A percentile compares a stretch with the other conserved stretches of the same genome.
Evolutionary conservation across 1,140 invertebrate genomes (phyloP).

Genomic region (Phortica variegata): DNA sequence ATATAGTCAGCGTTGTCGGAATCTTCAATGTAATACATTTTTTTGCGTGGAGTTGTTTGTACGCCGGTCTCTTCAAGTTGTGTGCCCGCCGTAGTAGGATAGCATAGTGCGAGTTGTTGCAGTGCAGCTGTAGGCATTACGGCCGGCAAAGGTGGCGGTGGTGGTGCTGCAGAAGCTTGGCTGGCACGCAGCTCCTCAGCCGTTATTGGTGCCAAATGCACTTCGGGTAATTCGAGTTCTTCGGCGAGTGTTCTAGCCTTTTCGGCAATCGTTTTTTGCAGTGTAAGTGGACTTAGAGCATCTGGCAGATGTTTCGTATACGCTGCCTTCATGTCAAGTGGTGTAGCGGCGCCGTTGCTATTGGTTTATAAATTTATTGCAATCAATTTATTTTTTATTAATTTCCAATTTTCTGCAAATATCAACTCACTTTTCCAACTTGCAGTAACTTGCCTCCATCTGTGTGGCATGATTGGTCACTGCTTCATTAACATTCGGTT

Average conservation of each 20-base stretch:
- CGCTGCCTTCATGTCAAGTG: conserved; percentile 29
- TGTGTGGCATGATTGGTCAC: conserved; percentile 35
- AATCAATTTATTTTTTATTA: too few species aligned
- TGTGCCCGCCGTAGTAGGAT: conserved; percentile 14
- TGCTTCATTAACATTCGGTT: conserved; percentile 7
- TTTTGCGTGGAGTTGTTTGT: conserved; percentile 25
- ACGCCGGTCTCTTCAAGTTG: conserved; percentile 26
- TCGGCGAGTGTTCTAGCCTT: conserved; percentile 37
- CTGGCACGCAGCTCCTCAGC: conserved; percentile 20
- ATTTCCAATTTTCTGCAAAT: neutral
- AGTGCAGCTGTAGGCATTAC: too few species aligned
- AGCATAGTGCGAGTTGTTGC: conserved; percentile 7
- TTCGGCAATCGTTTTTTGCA: conserved; percentile 32
- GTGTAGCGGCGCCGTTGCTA: conserved; percentile 37
- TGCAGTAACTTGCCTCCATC: conserved; percentile 51
- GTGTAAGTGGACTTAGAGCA: conserved; percentile 30
- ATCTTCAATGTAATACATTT: conserved; percentile 17
- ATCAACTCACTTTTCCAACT: conserved; percentile 32
- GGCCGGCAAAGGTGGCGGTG: too few species aligned
- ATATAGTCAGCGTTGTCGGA: conserved; percentile 18
- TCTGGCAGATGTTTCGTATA: conserved; percentile 36
- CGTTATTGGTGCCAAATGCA: conserved; percentile 18
- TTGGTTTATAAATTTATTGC: neutral
- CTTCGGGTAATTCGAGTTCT: conserved; percentile 38
- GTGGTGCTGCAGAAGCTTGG: conserved; percentile 3